Evolutionary conservation across 2,113 vertebrate genomes (phyloP).

Genomic region (Diadophis punctatus): DNA sequence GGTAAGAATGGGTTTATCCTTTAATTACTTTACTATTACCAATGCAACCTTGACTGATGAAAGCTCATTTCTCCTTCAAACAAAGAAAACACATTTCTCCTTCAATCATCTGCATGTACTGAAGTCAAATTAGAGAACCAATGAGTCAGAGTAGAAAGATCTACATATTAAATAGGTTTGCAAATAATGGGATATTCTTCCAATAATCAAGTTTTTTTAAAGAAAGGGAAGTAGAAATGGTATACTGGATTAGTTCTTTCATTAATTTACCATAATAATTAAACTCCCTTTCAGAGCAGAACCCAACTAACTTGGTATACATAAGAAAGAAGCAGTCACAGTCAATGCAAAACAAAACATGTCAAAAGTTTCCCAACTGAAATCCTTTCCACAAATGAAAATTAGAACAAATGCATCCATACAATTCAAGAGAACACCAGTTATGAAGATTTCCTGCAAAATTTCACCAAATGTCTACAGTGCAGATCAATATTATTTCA

Average conservation of each 20-base stretch:
- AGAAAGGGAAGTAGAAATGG: background rate
- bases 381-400: background rate
- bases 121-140: background rate
- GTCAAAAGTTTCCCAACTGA: background rate
- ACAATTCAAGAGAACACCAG: background rate
- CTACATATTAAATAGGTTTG: background rate
- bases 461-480: background rate
- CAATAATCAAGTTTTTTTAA: background rate
- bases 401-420: background rate
- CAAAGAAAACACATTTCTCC: background rate
- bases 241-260: background rate
- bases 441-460: background rate
- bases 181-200: background rate
- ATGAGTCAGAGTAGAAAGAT: background rate
- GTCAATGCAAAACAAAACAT: background rate
- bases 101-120: background rate
- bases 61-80: background rate
- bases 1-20: background rate
- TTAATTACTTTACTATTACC: background rate
- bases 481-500: background rate
- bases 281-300: background rate
- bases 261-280: background rate
- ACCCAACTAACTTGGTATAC: background rate
- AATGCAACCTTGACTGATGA: background rate
- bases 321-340: background rate